phyloP scores from a whole-genome alignment of 2,888 invertebrate genomes.

The Micoletzkya japonica region DNA sequence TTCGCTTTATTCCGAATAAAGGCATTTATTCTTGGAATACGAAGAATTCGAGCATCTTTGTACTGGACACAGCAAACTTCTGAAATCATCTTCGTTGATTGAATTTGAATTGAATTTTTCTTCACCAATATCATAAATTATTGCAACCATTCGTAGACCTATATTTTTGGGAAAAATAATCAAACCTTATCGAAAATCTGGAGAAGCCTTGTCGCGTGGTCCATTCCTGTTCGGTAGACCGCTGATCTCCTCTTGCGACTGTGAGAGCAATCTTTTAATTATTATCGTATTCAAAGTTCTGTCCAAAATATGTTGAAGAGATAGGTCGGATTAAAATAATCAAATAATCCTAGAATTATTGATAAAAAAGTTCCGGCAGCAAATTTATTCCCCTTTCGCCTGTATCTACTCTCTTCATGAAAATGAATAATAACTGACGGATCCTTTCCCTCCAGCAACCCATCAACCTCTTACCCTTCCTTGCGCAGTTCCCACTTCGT shows the following conservation, averaged over 20 bases:
- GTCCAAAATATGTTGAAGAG: not conserved
- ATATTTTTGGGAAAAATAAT: not conserved
- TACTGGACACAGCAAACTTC: conserved; percentile 21
- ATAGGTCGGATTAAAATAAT: no score
- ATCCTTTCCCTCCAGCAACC: no score
- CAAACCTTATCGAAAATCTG: conserved; percentile 24
- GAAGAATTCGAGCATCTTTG: conserved; percentile 17
- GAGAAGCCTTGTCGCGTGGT: conserved; percentile 33
- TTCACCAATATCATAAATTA: no score
- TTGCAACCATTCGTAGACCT: no score
- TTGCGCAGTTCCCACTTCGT: conserved; percentile 46
- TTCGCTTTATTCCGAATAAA: no score
- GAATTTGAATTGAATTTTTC: no score
- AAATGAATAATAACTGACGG: no score
- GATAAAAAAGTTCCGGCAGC: no score
- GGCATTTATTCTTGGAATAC: conserved; percentile 17
- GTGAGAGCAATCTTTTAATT: conserved; percentile 7
- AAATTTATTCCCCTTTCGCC: no score
- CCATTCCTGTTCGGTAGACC: conserved; percentile 32
- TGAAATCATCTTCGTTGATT: not conserved
- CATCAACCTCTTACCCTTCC: conserved; percentile 34
- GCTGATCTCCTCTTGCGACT: conserved; percentile 39
- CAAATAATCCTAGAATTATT: no score
- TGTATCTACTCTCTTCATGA: no score
- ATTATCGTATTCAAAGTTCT: not conserved